Base-by-base conservation (phyloP, 92 coral and sea anemone species). In the Palythoa heliodiscus region DNA sequence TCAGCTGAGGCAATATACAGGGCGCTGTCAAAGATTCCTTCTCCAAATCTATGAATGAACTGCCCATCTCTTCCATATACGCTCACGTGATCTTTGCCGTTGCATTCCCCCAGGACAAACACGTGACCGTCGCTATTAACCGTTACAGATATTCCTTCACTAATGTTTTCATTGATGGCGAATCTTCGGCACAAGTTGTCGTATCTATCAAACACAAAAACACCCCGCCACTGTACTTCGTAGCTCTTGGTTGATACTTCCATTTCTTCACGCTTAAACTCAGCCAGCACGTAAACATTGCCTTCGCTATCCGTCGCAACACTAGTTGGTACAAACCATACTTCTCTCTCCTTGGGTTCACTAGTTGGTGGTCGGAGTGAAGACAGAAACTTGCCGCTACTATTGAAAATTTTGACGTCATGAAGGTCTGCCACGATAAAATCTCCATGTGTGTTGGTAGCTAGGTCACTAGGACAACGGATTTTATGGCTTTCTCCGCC, bases 51-150 rank as follows among this genome's bases (percentile, higher is more conserved):
- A 15, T 20, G 74, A 40, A 64, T 23, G 52, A 80, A 67, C 58
- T 43, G 47, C 2, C 84, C 84, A 14, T 80, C 84, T n/a, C 43
- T 80, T 66, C 39, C 61, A 22, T 64, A 68, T 12, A 80, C 74
- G 14, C 66, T 73, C 84, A 80, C 84, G 22, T 67, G 84, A 63
- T 80, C 84, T 47, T 80, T 80, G 8, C 84, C 74, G 22, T 52
- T 80, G 74, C 84, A 20, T 80, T 80, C 84, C 19, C 73, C 84
- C 15, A 80, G 84, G 53, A 80, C 84, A 66, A 80, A 80, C 84
- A 80, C 84, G 84, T 80, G 84, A 67, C 60, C 60, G 14, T 80
- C 35, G 73, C 84, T 66, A 24, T 80, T 80, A 2, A 80, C 73
- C 19, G 84, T 48, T 17, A 80, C 13, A 5, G 84, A 80, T 19